phyloP scores from a whole-genome alignment of 2,113 vertebrate species.

The Gopherus flavomarginatus region DNA sequence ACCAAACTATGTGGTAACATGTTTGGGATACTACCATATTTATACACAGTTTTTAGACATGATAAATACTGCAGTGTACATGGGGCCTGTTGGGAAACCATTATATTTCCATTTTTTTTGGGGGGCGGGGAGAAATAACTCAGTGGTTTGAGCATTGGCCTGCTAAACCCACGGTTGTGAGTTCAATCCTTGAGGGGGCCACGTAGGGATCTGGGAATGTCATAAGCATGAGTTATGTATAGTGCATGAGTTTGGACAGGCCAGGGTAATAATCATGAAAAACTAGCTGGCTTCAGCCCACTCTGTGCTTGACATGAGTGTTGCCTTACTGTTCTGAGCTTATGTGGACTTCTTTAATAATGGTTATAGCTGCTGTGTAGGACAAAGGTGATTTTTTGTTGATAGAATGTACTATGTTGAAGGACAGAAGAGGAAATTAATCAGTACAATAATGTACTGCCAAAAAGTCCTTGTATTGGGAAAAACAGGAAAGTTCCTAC shows the following conservation, averaged over 20 bases:
- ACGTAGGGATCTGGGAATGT: background rate
- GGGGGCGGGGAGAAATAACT: no score
- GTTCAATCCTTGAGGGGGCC: no score
- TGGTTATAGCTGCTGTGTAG: background rate
- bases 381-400: background rate
- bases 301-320: background rate
- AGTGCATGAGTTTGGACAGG: background rate
- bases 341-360: background rate
- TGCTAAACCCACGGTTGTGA: no score
- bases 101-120: no score
- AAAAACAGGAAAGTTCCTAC: background rate
- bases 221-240: background rate
- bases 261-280: background rate
- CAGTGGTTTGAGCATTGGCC: no score
- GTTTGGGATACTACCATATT: background rate
- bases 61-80: background rate
- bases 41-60: background rate
- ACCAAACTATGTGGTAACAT: background rate
- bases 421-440: background rate
- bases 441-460: background rate
- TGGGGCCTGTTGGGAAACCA: background rate
- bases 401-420: background rate
- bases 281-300: background rate
- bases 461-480: background rate
- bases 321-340: background rate